Percentiles rank a stretch among this genome's conserved stretches.
These are phyloP conservation scores for Platynereis dumerilii DNA, from an alignment of 2,888 invertebrate genomes.

Conservation along the genomic window DNA sequence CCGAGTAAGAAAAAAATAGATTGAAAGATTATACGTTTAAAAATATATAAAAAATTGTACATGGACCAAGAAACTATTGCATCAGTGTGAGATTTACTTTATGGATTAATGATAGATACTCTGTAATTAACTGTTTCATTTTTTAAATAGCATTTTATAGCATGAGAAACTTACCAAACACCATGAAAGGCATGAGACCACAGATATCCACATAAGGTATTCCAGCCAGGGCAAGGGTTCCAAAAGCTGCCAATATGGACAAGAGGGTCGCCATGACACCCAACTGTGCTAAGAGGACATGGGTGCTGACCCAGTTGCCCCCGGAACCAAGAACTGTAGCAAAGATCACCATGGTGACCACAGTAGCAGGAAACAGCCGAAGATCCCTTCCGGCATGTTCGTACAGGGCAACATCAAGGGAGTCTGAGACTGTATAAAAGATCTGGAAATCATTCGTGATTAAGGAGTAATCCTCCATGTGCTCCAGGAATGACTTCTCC, in stretches of 20 bases:
- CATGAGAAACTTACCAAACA: constrained; percentile 39
- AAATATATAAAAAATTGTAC: no score
- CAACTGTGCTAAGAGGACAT: constrained; percentile 12
- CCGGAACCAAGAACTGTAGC: constrained; percentile 24
- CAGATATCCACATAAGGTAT: constrained; percentile 41
- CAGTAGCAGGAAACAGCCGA: constrained; percentile 26
- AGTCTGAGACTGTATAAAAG: constrained; percentile 37
- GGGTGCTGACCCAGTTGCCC: constrained; percentile 23
- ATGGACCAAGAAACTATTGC: no score
- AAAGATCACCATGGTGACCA: constrained; percentile 29
- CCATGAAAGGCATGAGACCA: constrained; percentile 41
- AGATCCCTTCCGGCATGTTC: constrained; percentile 29
- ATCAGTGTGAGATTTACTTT: no score
- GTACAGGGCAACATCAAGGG: constrained; percentile 38
- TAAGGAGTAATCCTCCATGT: background rate
- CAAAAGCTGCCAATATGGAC: constrained; percentile 14
- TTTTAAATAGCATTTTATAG: no score
- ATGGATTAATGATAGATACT: no score
- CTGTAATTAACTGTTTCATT: no score
- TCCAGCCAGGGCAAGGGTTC: constrained; percentile 17
- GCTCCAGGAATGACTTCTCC: constrained; percentile 24
- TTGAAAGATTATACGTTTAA: no score
- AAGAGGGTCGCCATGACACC: constrained; percentile 17
- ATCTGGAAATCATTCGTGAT: constrained; percentile 3
- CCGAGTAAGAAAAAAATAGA: no score